Percentiles rank a stretch among this genome's conserved stretches.
Evolutionary conservation across 2,888 invertebrate genomes (phyloP).

Genomic region (Drosophila rellima): DNA sequence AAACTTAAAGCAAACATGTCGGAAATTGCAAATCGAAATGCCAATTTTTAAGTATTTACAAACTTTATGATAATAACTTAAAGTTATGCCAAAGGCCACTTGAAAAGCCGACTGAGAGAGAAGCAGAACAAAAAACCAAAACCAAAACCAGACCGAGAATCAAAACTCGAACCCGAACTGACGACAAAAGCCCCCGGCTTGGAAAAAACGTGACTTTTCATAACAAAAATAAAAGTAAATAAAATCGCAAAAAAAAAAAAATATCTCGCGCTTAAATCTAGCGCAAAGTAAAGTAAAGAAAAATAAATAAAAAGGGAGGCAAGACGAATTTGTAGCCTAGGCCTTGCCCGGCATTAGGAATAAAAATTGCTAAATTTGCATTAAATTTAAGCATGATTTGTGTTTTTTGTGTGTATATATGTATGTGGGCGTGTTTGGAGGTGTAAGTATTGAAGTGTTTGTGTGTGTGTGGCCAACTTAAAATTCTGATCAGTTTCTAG

Average conservation of each 20-base stretch:
- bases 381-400: constrained; percentile 57
- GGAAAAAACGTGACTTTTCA: constrained; percentile 73
- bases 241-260: constrained; percentile 6
- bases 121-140: constrained; percentile 7
- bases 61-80: constrained; percentile 55
- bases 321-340: constrained; percentile 43
- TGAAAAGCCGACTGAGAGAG: constrained; percentile 1
- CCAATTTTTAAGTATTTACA: constrained; percentile 26
- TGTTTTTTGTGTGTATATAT: constrained; percentile 8
- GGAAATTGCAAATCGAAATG: constrained; percentile 21
- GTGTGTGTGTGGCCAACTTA: constrained; percentile 43
- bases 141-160: constrained; percentile 8
- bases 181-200: constrained; percentile 31
- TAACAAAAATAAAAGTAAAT: constrained; percentile 36
- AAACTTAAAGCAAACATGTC: constrained; percentile 1
- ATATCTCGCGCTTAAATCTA: constrained; percentile 50
- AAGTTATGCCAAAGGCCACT: constrained; percentile 32
- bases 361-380: constrained; percentile 71
- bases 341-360: constrained; percentile 55
- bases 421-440: constrained; percentile 7
- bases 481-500: constrained; percentile 50
- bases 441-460: neutral
- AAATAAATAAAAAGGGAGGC: constrained; percentile 11
- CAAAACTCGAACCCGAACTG: constrained; percentile 11
- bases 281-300: constrained; percentile 24